Conservation (phyloP, 2,797 vertebrate genomes). For the Galaxias olidus region DNA sequence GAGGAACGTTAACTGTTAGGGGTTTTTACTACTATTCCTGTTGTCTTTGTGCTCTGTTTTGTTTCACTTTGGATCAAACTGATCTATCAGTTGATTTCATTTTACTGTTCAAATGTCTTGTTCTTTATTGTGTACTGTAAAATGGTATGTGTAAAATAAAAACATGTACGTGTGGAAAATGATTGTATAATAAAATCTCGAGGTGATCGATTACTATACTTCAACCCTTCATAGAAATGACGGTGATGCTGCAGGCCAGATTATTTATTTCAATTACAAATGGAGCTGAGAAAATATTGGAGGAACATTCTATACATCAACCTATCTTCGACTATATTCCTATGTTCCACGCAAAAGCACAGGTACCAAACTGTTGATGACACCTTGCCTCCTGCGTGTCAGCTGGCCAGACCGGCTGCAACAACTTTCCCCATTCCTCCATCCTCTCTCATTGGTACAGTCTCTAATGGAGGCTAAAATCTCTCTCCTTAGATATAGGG, state of each 20-base stretch:
- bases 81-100: conserved; percentile 18
- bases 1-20: conserved; percentile 30
- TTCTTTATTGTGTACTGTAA: conserved; percentile 40
- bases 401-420: background rate
- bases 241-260: background rate
- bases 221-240: conserved; percentile 19
- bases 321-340: background rate
- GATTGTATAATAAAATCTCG: conserved; percentile 63
- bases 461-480: conserved; percentile 9
- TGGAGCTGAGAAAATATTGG: no score
- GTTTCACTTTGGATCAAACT: conserved; percentile 21
- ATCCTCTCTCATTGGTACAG: background rate
- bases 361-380: background rate
- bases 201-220: conserved; percentile 24
- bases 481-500: conserved; percentile 4
- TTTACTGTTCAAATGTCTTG: conserved; percentile 43
- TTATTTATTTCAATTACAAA: background rate
- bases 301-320: background rate
- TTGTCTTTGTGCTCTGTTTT: conserved; percentile 25
- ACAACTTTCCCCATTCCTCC: background rate
- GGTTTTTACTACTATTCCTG: conserved; percentile 45
- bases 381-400: background rate
- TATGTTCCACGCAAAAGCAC: background rate
- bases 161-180: conserved; percentile 48
- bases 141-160: conserved; percentile 44